phyloP scores from a whole-genome alignment of 2,113 vertebrate species.

The Plotosus lineatus region DNA sequence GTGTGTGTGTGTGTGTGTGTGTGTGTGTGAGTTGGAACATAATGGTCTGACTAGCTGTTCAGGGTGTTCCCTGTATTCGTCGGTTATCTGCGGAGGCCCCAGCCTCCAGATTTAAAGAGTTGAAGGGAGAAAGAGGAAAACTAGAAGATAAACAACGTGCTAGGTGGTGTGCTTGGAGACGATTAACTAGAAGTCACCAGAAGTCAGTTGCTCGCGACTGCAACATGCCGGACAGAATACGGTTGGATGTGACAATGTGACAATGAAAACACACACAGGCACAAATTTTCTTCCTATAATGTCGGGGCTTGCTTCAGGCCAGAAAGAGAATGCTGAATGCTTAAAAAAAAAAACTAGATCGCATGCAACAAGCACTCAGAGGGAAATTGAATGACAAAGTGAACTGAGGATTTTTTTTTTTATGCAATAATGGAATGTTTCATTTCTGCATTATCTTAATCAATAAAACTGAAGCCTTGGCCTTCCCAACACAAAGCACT shows the following conservation, averaged over 20 bases:
- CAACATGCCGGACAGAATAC: neutral
- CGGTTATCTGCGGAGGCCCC: too few relatives aligned
- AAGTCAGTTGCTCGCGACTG: neutral
- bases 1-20: too few relatives aligned
- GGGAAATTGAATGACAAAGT: slow-evolving; percentile 16
- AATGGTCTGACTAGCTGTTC: too few relatives aligned
- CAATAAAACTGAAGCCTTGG: slow-evolving; percentile 30
- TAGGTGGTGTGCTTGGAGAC: too few relatives aligned
- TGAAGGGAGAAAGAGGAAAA: too few relatives aligned
- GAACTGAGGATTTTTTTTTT: neutral
- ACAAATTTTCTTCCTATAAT: neutral
- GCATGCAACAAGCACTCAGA: neutral
- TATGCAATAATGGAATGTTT: slow-evolving; percentile 37
- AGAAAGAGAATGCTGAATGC: neutral
- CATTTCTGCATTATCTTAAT: slow-evolving; percentile 38
- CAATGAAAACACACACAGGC: neutral
- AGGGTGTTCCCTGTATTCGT: too few relatives aligned
- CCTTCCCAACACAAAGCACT: slow-evolving; percentile 25
- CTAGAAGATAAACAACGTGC: too few relatives aligned
- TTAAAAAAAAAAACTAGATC: neutral
- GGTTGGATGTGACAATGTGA: neutral
- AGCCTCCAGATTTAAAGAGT: too few relatives aligned
- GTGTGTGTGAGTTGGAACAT: too few relatives aligned
- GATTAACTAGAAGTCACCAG: neutral
- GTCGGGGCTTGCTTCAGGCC: neutral